Conservation (phyloP, 2,888 invertebrate genomes). For the Andrena marginata region DNA sequence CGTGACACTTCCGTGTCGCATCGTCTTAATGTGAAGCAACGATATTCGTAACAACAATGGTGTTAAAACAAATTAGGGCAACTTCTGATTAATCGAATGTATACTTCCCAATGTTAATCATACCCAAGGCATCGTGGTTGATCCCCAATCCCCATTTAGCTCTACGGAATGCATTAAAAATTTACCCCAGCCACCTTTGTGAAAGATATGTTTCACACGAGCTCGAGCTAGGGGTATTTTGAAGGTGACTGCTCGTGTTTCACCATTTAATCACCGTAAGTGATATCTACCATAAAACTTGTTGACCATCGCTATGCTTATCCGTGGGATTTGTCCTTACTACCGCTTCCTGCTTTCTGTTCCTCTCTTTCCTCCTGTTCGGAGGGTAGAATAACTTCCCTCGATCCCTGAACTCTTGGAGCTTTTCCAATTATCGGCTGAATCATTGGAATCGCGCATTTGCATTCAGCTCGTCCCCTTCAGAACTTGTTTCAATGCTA, state of each 20-base stretch:
- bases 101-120: no score
- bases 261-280: slow-evolving; percentile 59
- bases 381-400: slow-evolving; percentile 40
- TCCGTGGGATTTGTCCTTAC: slow-evolving; percentile 49
- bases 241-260: slow-evolving; percentile 10
- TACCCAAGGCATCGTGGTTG: no score
- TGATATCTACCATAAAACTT: slow-evolving; percentile 61
- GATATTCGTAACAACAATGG: not conserved
- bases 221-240: slow-evolving; percentile 15
- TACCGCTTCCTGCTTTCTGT: slow-evolving; percentile 3
- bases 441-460: slow-evolving; percentile 71
- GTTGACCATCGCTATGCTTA: slow-evolving; percentile 56
- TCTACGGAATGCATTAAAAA: not conserved
- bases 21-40: not conserved
- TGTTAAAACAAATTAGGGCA: not conserved
- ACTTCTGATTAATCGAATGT: not conserved
- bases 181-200: not conserved
- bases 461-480: slow-evolving; percentile 63
- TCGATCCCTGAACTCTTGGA: slow-evolving; percentile 58
- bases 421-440: slow-evolving; percentile 74
- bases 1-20: not conserved
- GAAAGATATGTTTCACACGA: slow-evolving; percentile 9
- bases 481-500: slow-evolving; percentile 72
- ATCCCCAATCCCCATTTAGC: not conserved
- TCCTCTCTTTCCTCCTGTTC: not conserved